Evolutionary conservation across 2,888 invertebrate species (phyloP).

Genomic region (Opisthograptis luteolata): DNA sequence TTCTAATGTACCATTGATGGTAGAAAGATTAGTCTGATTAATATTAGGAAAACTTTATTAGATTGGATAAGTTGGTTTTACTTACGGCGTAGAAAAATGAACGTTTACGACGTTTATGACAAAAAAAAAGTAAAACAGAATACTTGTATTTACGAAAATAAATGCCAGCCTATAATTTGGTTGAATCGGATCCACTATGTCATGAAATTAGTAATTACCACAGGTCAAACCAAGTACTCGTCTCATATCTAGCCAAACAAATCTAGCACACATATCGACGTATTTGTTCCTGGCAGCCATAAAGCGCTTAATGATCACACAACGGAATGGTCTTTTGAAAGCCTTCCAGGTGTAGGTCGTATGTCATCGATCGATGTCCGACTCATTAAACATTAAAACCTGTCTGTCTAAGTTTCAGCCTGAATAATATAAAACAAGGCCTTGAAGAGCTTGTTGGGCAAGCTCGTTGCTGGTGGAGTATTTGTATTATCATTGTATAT

Average conservation of each 20-base stretch:
- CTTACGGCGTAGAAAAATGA: no score
- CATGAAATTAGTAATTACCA: no score
- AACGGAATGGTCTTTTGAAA: slow-evolving; percentile 42
- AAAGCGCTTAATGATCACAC: slow-evolving; percentile 44
- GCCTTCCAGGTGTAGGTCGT: slow-evolving; percentile 47
- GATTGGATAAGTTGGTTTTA: no score
- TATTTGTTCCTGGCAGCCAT: not conserved
- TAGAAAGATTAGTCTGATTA: no score
- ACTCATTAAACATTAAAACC: slow-evolving; percentile 73
- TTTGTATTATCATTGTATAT: slow-evolving; percentile 14
- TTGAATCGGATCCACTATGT: no score
- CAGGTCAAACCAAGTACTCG: not conserved
- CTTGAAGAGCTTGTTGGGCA: slow-evolving; percentile 44
- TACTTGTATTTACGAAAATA: no score
- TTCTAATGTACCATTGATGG: no score
- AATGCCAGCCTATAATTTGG: no score
- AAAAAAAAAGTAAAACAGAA: no score
- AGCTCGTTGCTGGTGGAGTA: slow-evolving; percentile 3
- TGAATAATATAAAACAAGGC: slow-evolving; percentile 57
- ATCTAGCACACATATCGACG: not conserved
- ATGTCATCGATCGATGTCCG: slow-evolving; percentile 62
- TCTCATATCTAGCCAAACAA: not conserved
- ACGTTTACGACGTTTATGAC: no score
- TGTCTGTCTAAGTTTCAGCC: slow-evolving; percentile 65
- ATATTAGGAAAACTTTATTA: no score